Percentiles rank a stretch among this genome's conserved stretches.
Evolutionary conservation across 30 jellyfish, hydroid and myxozoan species (phyloP).

Genomic region (Catostylus mosaicus): DNA sequence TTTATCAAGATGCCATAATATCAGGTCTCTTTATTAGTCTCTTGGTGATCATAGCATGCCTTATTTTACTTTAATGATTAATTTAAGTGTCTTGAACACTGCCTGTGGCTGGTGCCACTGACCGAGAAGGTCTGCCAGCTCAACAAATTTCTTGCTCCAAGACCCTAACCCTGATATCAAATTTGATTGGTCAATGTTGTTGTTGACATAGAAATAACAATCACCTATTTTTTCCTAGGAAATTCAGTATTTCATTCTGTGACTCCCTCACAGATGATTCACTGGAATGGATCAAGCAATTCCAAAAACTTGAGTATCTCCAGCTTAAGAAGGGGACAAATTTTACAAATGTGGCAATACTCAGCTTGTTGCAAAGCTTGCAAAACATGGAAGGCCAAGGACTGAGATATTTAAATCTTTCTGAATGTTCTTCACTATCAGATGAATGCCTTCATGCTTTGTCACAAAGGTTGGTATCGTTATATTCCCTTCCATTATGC

Average conservation of each 20-base stretch:
- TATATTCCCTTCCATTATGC: background rate
- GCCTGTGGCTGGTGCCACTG: too few species aligned
- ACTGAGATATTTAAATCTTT: conserved; percentile 53
- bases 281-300: conserved; percentile 55
- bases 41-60: too few species aligned
- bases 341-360: conserved; percentile 71
- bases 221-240: conserved; percentile 42
- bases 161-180: too few species aligned
- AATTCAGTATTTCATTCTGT: conserved; percentile 80
- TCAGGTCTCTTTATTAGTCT: too few species aligned
- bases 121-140: too few species aligned
- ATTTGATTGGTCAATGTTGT: too few species aligned
- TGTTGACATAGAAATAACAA: too few species aligned
- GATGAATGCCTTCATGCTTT: conserved; percentile 74
- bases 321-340: conserved; percentile 77
- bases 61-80: too few species aligned
- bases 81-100: too few species aligned
- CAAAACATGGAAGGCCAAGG: conserved; percentile 50
- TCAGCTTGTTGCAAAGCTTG: conserved; percentile 37
- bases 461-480: conserved; percentile 53
- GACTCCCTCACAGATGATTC: conserved; percentile 71
- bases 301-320: conserved; percentile 37
- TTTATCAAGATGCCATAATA: conserved; percentile 56
- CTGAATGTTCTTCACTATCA: conserved; percentile 80
- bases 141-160: too few species aligned